Conservation (phyloP, 1,140 invertebrate genomes). For the Stegodyphus dumicola region DNA sequence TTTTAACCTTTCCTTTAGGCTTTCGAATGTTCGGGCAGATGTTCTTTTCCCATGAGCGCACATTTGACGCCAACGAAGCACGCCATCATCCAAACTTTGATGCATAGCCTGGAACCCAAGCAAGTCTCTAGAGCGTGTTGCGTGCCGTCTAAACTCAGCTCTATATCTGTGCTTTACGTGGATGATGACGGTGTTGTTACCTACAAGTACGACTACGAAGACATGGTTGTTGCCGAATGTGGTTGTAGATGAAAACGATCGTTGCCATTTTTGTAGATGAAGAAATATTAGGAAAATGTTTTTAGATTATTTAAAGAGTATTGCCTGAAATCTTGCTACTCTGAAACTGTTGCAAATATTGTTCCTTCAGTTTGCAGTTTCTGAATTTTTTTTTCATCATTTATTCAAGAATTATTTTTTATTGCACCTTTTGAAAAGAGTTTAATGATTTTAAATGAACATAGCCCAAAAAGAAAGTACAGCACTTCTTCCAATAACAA, state of each 20-base stretch:
- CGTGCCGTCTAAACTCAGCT: conserved; percentile 86
- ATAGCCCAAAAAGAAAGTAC: no score
- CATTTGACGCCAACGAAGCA: conserved; percentile 96
- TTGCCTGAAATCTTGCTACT: no score
- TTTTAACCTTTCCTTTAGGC: conserved; percentile 72
- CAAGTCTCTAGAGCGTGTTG: conserved; percentile 87
- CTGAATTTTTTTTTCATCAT: no score
- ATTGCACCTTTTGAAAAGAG: no score
- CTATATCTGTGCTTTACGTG: conserved; percentile 90
- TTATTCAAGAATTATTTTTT: no score
- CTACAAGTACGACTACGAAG: conserved; percentile 88
- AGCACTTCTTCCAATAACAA: no score
- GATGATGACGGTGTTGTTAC: conserved; percentile 93
- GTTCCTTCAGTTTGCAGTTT: no score
- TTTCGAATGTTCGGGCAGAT: conserved; percentile 92
- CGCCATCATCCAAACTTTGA: conserved; percentile 93
- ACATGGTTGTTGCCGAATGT: conserved; percentile 96
- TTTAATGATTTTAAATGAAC: no score
- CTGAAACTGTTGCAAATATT: no score
- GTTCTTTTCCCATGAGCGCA: conserved; percentile 83
- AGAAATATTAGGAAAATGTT: no score
- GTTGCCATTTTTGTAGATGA: no score
- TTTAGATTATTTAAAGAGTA: no score
- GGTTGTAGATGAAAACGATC: conserved; percentile 78
- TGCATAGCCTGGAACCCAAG: conserved; percentile 85